Percentiles rank a stretch among this genome's conserved stretches.
phyloP scores from a whole-genome alignment of 2,888 invertebrate genomes.

The Helobdella robusta region DNA sequence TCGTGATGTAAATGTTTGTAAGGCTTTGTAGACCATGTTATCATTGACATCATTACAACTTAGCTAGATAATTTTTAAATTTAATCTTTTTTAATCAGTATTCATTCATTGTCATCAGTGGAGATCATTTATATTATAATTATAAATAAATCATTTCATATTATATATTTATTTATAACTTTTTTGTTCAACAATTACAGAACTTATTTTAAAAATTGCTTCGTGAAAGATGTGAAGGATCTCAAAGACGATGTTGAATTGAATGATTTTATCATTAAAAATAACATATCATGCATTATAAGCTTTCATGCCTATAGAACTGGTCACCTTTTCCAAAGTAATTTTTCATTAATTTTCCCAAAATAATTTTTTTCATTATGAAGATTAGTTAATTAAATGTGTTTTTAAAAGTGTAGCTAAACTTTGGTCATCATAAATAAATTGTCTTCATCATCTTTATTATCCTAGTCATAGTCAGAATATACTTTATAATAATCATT shows the following conservation, averaged over 20 bases:
- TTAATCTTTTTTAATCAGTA: not conserved
- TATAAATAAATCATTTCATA: not conserved
- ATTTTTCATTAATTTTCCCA: not conserved
- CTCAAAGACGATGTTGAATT: not conserved
- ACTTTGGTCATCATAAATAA: not conserved
- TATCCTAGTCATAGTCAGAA: not conserved
- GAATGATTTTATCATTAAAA: not conserved
- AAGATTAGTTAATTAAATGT: not conserved
- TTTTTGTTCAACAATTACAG: not conserved
- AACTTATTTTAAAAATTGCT: conserved; percentile 4
- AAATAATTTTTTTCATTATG: not conserved
- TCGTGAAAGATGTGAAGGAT: not conserved
- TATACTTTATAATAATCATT: no score
- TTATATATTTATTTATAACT: not conserved
- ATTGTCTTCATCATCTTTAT: not conserved
- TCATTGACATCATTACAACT: no score
- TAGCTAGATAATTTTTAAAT: no score
- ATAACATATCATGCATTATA: not conserved
- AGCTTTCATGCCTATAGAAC: conserved; percentile 14
- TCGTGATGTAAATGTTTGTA: no score
- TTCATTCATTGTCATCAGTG: not conserved
- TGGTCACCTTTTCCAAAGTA: not conserved
- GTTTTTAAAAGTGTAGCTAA: no score
- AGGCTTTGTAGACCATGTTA: no score
- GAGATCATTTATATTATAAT: not conserved